Conservation (phyloP, 2,113 vertebrate species). For the Psittacula cyanocephala region DNA sequence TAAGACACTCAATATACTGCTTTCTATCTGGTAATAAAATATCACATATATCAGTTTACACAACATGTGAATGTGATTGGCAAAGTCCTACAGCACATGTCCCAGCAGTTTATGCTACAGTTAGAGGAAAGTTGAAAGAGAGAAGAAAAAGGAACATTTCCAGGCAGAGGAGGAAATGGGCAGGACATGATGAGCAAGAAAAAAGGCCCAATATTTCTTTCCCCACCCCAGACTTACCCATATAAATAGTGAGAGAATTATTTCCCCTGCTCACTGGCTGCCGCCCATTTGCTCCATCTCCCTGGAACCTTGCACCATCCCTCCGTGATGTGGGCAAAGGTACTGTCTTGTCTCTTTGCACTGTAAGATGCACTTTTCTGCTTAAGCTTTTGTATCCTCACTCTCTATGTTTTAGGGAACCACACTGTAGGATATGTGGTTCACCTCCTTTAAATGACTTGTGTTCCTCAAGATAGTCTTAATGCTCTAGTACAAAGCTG, state of each 20-base stretch:
- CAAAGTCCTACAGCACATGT: background rate
- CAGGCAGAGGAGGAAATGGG: constrained; percentile 21
- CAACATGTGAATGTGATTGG: background rate
- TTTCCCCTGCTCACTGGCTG: background rate
- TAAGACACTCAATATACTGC: background rate
- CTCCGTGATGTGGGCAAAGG: constrained; percentile 64
- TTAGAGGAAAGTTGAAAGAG: constrained; percentile 20
- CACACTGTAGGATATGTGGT: background rate
- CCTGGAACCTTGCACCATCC: background rate
- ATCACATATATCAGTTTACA: background rate
- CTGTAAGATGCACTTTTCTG: background rate
- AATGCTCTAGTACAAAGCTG: background rate
- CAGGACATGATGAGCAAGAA: background rate
- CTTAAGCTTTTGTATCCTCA: background rate
- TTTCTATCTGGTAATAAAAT: background rate
- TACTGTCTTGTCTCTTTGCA: constrained; percentile 3
- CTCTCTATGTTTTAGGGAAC: background rate
- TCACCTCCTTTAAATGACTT: background rate
- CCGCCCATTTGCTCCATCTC: background rate
- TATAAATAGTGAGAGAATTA: constrained; percentile 7
- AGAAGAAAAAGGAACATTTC: constrained; percentile 62
- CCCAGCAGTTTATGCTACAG: background rate
- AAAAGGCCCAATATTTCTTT: background rate
- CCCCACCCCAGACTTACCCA: background rate
- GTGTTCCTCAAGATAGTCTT: background rate